Evolutionary conservation across 2,113 vertebrate genomes (phyloP).

Genomic region (Grus americana): DNA sequence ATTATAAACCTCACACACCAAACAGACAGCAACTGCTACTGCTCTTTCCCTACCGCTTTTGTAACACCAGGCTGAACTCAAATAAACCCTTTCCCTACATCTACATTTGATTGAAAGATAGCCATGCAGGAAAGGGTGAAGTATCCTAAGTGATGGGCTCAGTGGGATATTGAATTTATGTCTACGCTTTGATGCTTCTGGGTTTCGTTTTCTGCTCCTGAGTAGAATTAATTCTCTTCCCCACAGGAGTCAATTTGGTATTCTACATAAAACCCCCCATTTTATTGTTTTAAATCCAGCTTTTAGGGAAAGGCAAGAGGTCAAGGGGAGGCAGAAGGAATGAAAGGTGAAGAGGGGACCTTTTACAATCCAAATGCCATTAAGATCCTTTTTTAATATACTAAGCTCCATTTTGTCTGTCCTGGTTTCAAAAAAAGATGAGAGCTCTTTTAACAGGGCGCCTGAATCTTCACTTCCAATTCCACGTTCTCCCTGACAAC

Average conservation of each 20-base stretch:
- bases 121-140: conserved; percentile 30
- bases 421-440: conserved; percentile 1
- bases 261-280: neutral
- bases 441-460: neutral
- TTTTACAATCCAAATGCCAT: neutral
- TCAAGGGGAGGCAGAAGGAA: conserved; percentile 12
- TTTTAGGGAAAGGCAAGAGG: conserved; percentile 21
- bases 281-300: conserved; percentile 52
- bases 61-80: conserved; percentile 28
- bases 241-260: neutral
- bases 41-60: neutral
- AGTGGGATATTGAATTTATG: conserved; percentile 65
- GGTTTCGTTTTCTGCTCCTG: conserved; percentile 56
- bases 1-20: conserved; percentile 52
- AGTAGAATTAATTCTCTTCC: conserved; percentile 59
- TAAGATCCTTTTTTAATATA: conserved; percentile 5
- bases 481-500: conserved; percentile 22
- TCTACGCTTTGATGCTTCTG: conserved; percentile 53
- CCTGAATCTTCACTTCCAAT: conserved; percentile 45
- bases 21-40: conserved; percentile 50
- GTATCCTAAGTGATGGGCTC: conserved; percentile 54
- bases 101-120: conserved; percentile 59
- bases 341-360: neutral
- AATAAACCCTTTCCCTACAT: conserved; percentile 28
- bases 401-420: neutral